A percentile compares a stretch with the other conserved stretches of the same genome.
phyloP scores from a whole-genome alignment of 2,797 vertebrate species.

The Silurus aristotelis region DNA sequence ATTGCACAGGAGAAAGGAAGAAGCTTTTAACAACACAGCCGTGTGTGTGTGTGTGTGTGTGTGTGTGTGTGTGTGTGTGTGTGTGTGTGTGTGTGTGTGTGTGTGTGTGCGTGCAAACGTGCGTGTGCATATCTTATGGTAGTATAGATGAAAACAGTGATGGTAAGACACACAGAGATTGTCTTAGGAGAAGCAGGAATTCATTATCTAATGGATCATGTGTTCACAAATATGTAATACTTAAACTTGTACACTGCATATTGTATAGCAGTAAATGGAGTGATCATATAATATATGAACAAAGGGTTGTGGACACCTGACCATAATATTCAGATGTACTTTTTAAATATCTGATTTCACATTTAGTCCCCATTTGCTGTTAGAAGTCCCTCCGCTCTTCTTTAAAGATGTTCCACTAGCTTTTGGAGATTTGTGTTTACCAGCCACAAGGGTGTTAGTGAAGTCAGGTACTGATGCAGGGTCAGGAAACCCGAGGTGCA shows the following conservation, averaged over 20 bases:
- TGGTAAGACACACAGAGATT: neutral
- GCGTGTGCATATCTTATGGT: neutral
- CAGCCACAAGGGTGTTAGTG: no score
- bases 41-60: slow-evolving; percentile 3
- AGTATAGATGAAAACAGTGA: neutral
- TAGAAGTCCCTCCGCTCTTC: no score
- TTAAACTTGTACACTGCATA: neutral
- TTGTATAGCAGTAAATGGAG: neutral
- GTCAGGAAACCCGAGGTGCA: no score
- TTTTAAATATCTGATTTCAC: no score
- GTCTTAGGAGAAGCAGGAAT: neutral
- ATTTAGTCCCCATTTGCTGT: no score
- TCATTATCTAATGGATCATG: neutral
- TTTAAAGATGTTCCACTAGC: no score
- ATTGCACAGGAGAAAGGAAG: slow-evolving; percentile 36
- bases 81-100: slow-evolving; percentile 1
- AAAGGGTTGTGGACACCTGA: no score
- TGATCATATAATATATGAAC: neutral
- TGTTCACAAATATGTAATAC: neutral
- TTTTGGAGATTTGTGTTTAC: no score
- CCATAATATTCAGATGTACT: no score
- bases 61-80: slow-evolving; percentile 11
- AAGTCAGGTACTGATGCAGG: no score
- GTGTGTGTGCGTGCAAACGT: slow-evolving; percentile 10
- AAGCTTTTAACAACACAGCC: slow-evolving; percentile 22